Percentiles rank a stretch among this genome's conserved stretches.
These are phyloP conservation scores for Autographa gamma DNA, from an alignment of 2,888 invertebrate genomes.

Conservation along the genomic window DNA sequence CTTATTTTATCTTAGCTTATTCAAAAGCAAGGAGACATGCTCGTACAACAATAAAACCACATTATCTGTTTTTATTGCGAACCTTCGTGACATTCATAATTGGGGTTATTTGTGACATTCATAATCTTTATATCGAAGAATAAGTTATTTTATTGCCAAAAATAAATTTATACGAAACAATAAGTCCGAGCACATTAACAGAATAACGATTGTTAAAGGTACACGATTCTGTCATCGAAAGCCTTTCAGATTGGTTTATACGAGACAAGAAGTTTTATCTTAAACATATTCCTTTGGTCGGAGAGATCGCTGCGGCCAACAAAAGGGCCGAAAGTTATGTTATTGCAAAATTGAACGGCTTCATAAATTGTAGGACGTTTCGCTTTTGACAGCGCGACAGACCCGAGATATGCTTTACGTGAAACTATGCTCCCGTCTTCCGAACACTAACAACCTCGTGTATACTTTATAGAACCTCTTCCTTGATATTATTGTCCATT, in stretches of 20 bases:
- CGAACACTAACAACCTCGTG: slow-evolving; percentile 26
- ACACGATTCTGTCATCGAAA: slow-evolving; percentile 45
- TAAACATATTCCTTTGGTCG: slow-evolving; percentile 54
- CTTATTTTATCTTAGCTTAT: slow-evolving; percentile 6
- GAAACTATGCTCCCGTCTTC: slow-evolving; percentile 67
- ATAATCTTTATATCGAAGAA: background rate
- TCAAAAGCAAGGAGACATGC: slow-evolving; percentile 1
- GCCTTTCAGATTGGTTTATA: slow-evolving; percentile 46
- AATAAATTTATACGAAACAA: slow-evolving; percentile 26
- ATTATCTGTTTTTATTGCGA: background rate
- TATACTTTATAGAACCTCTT: slow-evolving; percentile 36
- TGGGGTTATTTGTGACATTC: background rate
- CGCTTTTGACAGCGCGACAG: slow-evolving; percentile 65
- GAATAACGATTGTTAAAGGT: slow-evolving; percentile 47
- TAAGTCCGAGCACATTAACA: slow-evolving; percentile 41
- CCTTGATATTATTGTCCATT: slow-evolving; percentile 36
- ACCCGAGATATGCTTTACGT: slow-evolving; percentile 65
- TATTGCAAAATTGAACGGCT: slow-evolving; percentile 72
- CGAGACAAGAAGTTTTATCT: slow-evolving; percentile 52
- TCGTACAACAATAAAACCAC: background rate
- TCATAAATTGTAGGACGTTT: slow-evolving; percentile 75
- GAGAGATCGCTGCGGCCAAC: slow-evolving; percentile 57
- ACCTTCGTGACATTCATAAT: background rate
- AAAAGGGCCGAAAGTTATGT: slow-evolving; percentile 78
- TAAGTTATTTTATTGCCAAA: slow-evolving; percentile 5